Conservation (phyloP, 1,140 invertebrate species). For the Sesamia nonagrioides region DNA sequence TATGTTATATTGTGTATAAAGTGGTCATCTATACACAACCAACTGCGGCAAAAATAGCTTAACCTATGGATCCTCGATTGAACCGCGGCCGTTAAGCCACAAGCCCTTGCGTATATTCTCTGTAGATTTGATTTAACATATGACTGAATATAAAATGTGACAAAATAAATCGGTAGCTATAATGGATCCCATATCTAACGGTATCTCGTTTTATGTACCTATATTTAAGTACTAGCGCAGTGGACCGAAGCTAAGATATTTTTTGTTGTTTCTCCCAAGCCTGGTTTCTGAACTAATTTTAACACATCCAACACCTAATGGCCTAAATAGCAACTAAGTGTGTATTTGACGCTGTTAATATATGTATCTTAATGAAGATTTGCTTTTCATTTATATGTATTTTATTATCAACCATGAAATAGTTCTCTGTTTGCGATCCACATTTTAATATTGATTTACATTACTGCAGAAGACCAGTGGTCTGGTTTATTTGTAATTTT, state of each 20-base stretch:
- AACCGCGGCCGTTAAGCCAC: too few species aligned
- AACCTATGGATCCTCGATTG: too few species aligned
- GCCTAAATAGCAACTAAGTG: slow-evolving; percentile 32
- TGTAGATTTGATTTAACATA: background rate
- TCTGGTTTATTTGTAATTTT: too few species aligned
- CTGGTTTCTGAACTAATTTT: slow-evolving; percentile 49
- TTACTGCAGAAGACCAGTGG: too few species aligned
- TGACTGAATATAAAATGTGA: background rate
- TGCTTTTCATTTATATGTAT: background rate
- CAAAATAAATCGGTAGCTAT: slow-evolving; percentile 52
- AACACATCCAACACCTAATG: slow-evolving; percentile 34
- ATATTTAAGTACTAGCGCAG: slow-evolving; percentile 70
- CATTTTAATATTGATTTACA: too few species aligned
- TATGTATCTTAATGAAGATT: background rate
- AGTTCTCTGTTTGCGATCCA: background rate
- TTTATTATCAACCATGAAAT: background rate
- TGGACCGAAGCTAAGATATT: slow-evolving; percentile 46
- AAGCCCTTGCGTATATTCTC: background rate
- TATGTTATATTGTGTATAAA: too few species aligned
- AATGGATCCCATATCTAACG: slow-evolving; percentile 65
- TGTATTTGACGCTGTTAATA: slow-evolving; percentile 18
- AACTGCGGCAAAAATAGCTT: too few species aligned
- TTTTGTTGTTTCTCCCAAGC: slow-evolving; percentile 35
- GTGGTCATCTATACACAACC: too few species aligned
- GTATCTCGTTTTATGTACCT: slow-evolving; percentile 68